Evolutionary conservation across 2,888 invertebrate genomes (phyloP).

Genomic region (Archips xylosteana): DNA sequence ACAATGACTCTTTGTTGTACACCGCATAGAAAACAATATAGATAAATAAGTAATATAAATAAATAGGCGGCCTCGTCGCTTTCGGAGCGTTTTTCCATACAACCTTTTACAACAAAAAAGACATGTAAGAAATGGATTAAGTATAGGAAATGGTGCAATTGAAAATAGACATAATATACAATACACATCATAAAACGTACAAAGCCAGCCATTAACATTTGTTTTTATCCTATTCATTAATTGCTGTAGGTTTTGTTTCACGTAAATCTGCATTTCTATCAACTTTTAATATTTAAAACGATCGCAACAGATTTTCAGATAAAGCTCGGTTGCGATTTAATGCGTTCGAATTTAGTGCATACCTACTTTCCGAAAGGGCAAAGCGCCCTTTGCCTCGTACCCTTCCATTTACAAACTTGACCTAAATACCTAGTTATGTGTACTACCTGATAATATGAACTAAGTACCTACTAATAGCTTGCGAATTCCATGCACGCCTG

Average conservation of each 20-base stretch:
- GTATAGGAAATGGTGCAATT: no score
- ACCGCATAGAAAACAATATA: no score
- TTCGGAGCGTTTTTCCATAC: no score
- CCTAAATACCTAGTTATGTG: slow-evolving; percentile 18
- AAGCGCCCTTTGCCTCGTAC: slow-evolving; percentile 26
- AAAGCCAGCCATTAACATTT: no score
- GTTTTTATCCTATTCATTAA: no score
- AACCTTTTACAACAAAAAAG: no score
- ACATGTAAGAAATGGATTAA: no score
- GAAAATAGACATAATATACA: no score
- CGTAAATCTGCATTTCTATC: background rate
- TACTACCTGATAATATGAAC: slow-evolving; percentile 1
- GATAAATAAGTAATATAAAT: no score
- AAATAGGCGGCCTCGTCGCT: no score
- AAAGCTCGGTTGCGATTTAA: background rate
- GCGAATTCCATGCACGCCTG: slow-evolving; percentile 6
- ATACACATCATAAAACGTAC: no score
- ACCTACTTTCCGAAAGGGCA: slow-evolving; percentile 24
- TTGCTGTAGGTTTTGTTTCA: background rate
- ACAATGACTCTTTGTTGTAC: no score
- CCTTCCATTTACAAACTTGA: slow-evolving; percentile 29
- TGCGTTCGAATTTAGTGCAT: slow-evolving; percentile 12
- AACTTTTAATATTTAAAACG: background rate
- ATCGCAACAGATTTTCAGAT: slow-evolving; percentile 13
- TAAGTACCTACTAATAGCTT: background rate